Evolutionary conservation across 2,888 invertebrate genomes (phyloP).

Genomic region (Drymonia ruficornis): DNA sequence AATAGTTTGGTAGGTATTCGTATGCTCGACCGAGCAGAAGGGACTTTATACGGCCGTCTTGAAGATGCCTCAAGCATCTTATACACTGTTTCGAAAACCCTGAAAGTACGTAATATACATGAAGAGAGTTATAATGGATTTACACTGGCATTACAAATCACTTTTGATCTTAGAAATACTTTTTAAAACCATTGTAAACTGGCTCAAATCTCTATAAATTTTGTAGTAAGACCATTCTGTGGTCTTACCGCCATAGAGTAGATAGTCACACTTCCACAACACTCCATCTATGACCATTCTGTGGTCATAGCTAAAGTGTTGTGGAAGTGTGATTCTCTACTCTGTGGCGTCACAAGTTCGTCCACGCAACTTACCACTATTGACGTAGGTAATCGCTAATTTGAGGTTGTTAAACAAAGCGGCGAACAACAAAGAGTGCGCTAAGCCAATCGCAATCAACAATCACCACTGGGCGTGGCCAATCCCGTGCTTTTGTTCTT

Average conservation of each 20-base stretch:
- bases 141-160: no score
- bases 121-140: no score
- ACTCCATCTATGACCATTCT: no score
- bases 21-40: conserved; percentile 6
- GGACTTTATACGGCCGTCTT: not conserved
- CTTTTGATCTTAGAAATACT: no score
- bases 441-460: conserved; percentile 68
- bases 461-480: conserved; percentile 70
- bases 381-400: conserved; percentile 54
- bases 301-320: no score
- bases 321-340: no score
- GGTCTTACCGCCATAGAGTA: no score
- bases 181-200: no score
- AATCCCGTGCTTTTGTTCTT: conserved; percentile 64
- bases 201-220: no score
- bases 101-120: not conserved
- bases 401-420: conserved; percentile 71
- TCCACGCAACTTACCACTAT: not conserved
- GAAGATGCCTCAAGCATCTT: not conserved
- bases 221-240: no score
- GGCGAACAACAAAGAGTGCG: conserved; percentile 68
- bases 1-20: conserved; percentile 4
- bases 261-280: no score
- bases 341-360: not conserved
- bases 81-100: not conserved